Percentiles rank a stretch among this genome's conserved stretches.
phyloP scores from a whole-genome alignment of 2,888 invertebrate species.

The Agriopis leucophaearia region DNA sequence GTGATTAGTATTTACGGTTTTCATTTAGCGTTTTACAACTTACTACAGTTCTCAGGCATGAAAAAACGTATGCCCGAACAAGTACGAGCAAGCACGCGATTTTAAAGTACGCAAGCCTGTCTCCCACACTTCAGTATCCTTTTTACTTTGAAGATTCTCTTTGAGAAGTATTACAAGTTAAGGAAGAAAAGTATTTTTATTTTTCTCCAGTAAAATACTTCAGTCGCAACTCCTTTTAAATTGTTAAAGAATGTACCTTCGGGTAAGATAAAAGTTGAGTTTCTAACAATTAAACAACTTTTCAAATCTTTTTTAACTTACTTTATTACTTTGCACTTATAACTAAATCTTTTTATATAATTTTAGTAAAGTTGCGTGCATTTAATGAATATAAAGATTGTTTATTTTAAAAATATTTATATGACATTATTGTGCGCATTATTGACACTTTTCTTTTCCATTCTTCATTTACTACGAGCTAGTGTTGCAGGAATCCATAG shows the following conservation, averaged over 20 bases:
- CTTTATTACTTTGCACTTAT: conserved; percentile 22
- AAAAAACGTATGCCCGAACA: neutral
- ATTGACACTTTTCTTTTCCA: too few relatives aligned
- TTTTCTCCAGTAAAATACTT: conserved; percentile 53
- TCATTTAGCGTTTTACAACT: too few relatives aligned
- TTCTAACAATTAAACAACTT: conserved; percentile 33
- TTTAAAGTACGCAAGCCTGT: conserved; percentile 10
- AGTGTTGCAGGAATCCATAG: too few relatives aligned
- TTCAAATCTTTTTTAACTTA: conserved; percentile 15
- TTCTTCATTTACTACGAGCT: too few relatives aligned
- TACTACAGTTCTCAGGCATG: too few relatives aligned
- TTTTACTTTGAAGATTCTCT: conserved; percentile 66
- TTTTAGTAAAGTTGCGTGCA: neutral
- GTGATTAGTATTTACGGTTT: too few relatives aligned
- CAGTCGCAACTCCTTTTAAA: conserved; percentile 49
- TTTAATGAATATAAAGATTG: neutral
- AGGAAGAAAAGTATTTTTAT: conserved; percentile 56
- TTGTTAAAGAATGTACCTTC: conserved; percentile 48
- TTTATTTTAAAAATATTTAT: neutral
- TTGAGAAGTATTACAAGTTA: conserved; percentile 65
- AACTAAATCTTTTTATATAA: neutral
- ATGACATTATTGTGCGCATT: too few relatives aligned
- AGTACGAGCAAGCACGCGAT: conserved; percentile 7
- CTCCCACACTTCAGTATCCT: conserved; percentile 47
- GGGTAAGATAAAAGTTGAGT: conserved; percentile 50